phyloP scores from a whole-genome alignment of 2,113 vertebrate genomes.

The Colaptes auratus region DNA sequence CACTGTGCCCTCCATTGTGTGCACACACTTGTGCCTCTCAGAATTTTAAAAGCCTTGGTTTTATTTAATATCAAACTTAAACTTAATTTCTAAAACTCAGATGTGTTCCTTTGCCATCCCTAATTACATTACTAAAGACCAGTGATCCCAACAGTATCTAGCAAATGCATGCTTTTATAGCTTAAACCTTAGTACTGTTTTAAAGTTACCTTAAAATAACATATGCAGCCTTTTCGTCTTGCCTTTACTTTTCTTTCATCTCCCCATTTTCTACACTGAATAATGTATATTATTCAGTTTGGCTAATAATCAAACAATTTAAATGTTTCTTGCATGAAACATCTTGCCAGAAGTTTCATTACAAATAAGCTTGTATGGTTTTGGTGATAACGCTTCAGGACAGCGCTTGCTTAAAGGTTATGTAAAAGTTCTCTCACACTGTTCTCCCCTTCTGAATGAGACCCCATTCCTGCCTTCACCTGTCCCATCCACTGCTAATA shows the following conservation, averaged over 20 bases:
- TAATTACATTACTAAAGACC: not conserved
- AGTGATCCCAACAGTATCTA: not conserved
- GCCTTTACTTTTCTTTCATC: not conserved
- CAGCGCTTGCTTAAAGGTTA: not conserved
- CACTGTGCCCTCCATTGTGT: not conserved
- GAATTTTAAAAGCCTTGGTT: slow-evolving; percentile 14
- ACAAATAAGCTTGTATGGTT: not conserved
- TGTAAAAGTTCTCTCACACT: not conserved
- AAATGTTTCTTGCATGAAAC: not conserved
- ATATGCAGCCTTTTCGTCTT: not conserved
- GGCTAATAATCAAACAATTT: not conserved
- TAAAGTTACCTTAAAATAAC: not conserved
- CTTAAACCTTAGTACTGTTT: not conserved
- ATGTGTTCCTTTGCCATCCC: not conserved
- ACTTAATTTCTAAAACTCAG: slow-evolving; percentile 11
- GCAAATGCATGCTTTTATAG: not conserved
- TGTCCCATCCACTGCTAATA: not conserved
- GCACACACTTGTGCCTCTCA: not conserved
- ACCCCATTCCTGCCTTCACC: accelerated
- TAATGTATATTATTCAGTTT: not conserved
- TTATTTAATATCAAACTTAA: slow-evolving; percentile 7
- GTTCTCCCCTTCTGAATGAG: not conserved
- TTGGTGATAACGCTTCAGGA: not conserved
- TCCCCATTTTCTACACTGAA: not conserved
- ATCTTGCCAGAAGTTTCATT: not conserved